Evolutionary conservation across 2,797 vertebrate genomes (phyloP).

Genomic region (Scolopax rusticola): DNA sequence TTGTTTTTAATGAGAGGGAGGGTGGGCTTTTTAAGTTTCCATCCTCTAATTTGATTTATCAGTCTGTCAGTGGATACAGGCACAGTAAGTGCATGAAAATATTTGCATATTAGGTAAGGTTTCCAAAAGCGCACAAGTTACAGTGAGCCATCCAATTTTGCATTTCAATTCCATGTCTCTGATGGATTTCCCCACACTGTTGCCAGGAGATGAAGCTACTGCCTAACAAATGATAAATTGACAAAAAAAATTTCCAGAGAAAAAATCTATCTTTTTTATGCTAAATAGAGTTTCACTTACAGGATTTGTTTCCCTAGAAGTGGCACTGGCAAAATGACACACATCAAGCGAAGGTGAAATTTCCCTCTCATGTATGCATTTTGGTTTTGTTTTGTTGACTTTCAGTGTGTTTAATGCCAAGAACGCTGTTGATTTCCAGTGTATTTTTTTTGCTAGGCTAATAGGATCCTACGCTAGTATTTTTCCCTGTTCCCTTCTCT

Average conservation of each 20-base stretch:
- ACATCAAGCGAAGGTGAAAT: not conserved
- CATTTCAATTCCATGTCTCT: slow-evolving; percentile 72
- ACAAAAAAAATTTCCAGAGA: slow-evolving; percentile 48
- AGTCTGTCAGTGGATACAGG: not conserved
- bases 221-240: slow-evolving; percentile 72
- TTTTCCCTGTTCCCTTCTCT: slow-evolving; percentile 17
- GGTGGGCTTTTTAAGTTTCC: rapidly evolving
- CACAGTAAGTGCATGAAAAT: not conserved
- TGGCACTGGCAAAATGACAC: not conserved
- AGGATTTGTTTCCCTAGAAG: slow-evolving; percentile 39
- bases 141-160: slow-evolving; percentile 61
- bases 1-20: not conserved
- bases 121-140: slow-evolving; percentile 54
- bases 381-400: slow-evolving; percentile 28
- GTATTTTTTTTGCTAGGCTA: slow-evolving; percentile 62
- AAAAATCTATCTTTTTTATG: slow-evolving; percentile 64
- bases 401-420: not conserved
- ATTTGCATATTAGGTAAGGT: slow-evolving; percentile 50
- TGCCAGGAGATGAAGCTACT: slow-evolving; percentile 81
- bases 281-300: slow-evolving; percentile 30
- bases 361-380: not conserved
- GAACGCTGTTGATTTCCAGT: not conserved
- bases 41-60: not conserved
- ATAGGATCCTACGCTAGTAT: not conserved
- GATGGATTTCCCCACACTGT: slow-evolving; percentile 79